Percentiles rank a stretch among this genome's conserved stretches.
Conservation (phyloP, 2,113 vertebrate genomes). For the Paramormyrops kingsleyae region DNA sequence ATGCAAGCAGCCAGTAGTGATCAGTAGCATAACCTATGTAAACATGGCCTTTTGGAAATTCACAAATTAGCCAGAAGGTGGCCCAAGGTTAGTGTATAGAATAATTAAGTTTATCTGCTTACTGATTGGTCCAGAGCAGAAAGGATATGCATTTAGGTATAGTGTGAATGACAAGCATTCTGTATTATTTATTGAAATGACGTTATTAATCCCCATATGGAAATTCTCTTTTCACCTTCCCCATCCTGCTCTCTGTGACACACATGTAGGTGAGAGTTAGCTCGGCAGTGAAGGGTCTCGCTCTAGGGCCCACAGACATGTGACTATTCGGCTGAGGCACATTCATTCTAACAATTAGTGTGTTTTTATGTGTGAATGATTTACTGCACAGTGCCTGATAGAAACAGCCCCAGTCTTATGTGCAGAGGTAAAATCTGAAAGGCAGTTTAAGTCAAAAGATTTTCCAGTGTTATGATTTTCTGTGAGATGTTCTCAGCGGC, state of each 20-base stretch:
- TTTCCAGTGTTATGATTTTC: not conserved
- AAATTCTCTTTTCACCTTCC: not conserved
- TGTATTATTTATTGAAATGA: not conserved
- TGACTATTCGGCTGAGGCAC: not conserved
- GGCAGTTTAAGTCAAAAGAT: not conserved
- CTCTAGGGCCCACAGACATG: not conserved
- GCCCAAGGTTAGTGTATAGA: not conserved
- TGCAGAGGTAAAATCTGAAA: not conserved
- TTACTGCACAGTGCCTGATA: not conserved
- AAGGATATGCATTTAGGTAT: not conserved
- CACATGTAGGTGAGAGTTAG: not conserved
- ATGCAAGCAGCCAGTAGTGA: not conserved
- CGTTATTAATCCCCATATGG: not conserved
- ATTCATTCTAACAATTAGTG: not conserved
- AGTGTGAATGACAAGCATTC: not conserved
- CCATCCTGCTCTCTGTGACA: not conserved
- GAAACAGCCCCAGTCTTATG: not conserved
- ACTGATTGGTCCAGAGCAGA: not conserved
- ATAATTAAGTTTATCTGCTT: not conserved
- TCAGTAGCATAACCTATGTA: not conserved
- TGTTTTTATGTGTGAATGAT: not conserved
- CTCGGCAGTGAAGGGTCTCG: not conserved
- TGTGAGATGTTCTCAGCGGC: not conserved
- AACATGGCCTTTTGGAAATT: not conserved
- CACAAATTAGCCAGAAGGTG: not conserved